Evolutionary conservation across 1,140 invertebrate genomes (phyloP).

Genomic region (Drosophila guanche): DNA sequence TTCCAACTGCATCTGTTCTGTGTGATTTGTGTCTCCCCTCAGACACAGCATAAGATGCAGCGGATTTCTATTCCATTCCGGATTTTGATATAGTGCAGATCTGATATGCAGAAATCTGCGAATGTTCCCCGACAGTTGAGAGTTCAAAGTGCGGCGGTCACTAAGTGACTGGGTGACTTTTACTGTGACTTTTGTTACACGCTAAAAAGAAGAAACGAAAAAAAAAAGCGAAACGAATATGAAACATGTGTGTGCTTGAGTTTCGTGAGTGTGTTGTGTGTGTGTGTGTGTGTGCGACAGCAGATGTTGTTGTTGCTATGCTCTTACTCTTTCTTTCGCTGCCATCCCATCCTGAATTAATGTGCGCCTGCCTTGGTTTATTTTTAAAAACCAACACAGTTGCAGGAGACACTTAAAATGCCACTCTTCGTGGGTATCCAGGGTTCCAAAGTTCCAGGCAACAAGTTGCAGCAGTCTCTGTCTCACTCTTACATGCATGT

Average conservation of each 20-base stretch:
- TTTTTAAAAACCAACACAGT: slow-evolving; percentile 39
- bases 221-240: slow-evolving; percentile 25
- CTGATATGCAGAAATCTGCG: neutral
- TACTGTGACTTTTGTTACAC: slow-evolving; percentile 1
- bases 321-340: neutral
- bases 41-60: too few species aligned
- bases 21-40: too few species aligned
- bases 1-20: too few species aligned
- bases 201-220: neutral
- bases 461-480: slow-evolving; percentile 62
- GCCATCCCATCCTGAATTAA: too few species aligned
- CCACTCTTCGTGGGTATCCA: slow-evolving; percentile 21
- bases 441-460: slow-evolving; percentile 30
- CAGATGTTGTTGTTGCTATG: slow-evolving; percentile 50
- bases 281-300: slow-evolving; percentile 17
- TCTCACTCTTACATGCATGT: slow-evolving; percentile 32
- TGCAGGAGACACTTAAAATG: slow-evolving; percentile 47
- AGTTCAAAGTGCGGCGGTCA: slow-evolving; percentile 70
- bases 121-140: slow-evolving; percentile 1
- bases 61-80: neutral
- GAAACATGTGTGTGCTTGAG: slow-evolving; percentile 44
- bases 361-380: slow-evolving; percentile 49
- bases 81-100: slow-evolving; percentile 2
- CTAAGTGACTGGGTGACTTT: slow-evolving; percentile 72
- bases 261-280: neutral